These are phyloP conservation scores for Aphelenchoides avenae DNA, from an alignment of 1,140 invertebrate species.

Conservation along the genomic window DNA sequence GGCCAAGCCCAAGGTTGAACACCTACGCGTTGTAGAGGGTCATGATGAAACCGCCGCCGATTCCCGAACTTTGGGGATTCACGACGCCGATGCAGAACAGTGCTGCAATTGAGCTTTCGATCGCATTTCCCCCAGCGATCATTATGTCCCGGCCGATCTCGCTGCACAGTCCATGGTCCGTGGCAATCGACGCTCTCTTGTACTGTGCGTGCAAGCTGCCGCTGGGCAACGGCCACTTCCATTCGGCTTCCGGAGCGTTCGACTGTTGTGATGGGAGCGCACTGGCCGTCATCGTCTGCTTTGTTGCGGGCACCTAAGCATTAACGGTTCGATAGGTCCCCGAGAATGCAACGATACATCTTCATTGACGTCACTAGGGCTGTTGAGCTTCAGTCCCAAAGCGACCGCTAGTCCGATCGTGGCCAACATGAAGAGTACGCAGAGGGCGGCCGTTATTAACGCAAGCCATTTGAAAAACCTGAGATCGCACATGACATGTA, in stretches of 20 bases:
- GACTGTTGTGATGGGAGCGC: neutral
- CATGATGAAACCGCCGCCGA: conserved; percentile 82
- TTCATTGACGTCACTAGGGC: conserved; percentile 5
- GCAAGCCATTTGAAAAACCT: conserved; percentile 53
- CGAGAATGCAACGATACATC: neutral
- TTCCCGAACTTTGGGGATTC: conserved; percentile 77
- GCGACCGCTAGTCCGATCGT: conserved; percentile 45
- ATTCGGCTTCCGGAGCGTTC: conserved; percentile 1
- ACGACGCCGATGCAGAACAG: conserved; percentile 81
- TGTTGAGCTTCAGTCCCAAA: conserved; percentile 42
- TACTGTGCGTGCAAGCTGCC: conserved; percentile 46
- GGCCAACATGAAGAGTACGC: conserved; percentile 48
- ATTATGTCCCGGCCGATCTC: conserved; percentile 58
- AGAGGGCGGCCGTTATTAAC: conserved; percentile 42
- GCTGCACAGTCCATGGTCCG: conserved; percentile 54
- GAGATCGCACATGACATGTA: conserved; percentile 2
- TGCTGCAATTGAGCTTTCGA: too few species aligned
- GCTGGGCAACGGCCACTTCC: conserved; percentile 24
- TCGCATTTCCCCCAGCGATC: too few species aligned
- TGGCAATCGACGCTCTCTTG: conserved; percentile 52
- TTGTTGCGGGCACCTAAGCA: conserved; percentile 14
- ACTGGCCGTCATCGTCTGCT: neutral
- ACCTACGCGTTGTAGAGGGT: conserved; percentile 69
- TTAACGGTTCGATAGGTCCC: neutral
- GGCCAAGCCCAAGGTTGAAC: too few species aligned